Percentiles rank a stretch among this genome's conserved stretches.
Conservation (phyloP, 2,797 vertebrate species). For the Parotocinclus haroldoi region DNA sequence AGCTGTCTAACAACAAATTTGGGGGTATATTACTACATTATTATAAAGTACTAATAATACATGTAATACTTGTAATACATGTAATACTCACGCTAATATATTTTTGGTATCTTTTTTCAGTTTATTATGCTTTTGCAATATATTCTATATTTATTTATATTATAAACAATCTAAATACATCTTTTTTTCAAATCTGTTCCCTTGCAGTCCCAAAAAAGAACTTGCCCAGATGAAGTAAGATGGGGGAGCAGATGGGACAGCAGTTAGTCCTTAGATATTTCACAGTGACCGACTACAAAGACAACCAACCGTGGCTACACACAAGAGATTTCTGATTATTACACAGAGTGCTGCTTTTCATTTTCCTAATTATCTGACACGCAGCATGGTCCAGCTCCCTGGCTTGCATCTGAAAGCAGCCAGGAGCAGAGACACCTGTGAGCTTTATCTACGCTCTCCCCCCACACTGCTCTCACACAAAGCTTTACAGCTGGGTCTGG, state of each 20-base stretch:
- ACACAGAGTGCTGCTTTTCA: constrained; percentile 18
- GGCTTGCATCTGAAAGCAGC: constrained; percentile 36
- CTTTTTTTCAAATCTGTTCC: too few species aligned
- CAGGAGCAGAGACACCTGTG: constrained; percentile 37
- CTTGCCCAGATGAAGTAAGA: constrained; percentile 34
- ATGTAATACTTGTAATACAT: too few species aligned
- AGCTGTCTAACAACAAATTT: too few species aligned
- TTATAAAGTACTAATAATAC: too few species aligned
- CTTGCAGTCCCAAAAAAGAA: constrained; percentile 11
- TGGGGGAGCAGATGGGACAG: constrained; percentile 44
- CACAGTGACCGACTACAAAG: constrained; percentile 26
- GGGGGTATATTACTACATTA: too few species aligned
- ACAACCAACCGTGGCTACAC: constrained; percentile 18
- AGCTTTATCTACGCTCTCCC: constrained; percentile 21
- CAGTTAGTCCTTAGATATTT: constrained; percentile 37
- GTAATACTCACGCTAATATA: too few species aligned
- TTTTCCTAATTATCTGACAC: constrained; percentile 28
- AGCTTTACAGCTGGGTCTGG: constrained; percentile 31
- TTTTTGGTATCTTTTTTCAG: too few species aligned
- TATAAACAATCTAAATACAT: too few species aligned
- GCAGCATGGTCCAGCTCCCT: constrained; percentile 14
- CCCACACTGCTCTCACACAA: constrained; percentile 26
- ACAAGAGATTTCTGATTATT: constrained; percentile 21
- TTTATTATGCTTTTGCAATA: too few species aligned
- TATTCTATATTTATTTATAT: too few species aligned